Base-by-base conservation (phyloP, 2,888 invertebrate species). In the Laspeyria flexula region DNA sequence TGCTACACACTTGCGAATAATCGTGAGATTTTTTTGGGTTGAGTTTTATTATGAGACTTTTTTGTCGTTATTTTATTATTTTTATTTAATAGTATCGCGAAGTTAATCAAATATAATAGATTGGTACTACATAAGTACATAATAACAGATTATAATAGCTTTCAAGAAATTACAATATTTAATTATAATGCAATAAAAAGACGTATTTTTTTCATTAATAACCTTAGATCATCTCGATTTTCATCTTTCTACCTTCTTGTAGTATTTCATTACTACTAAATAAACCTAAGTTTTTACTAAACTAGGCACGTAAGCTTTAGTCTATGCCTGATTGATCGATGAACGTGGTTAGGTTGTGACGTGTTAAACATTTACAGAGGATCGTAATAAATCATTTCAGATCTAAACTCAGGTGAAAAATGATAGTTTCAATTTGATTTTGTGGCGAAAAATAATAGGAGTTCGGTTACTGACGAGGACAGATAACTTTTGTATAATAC, bases 321-420 rank as follows among this genome's bases (percentile, higher is more conserved):
- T 45, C 53, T 38, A 49, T 52, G 30, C 16, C 34, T 52, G 54
- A 66, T 56, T 66, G 68, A 68, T 68, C 57, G 63, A 60, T 64
- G 55, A 52, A 12, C 4, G 62, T 12, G 55, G 57, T 50, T 35
- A 51, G 50, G 39, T 45, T 52, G 11, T 66, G 68, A 56, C 64
- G 47, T 60, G 55, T 56, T 60, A 55, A 70, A 66, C 56, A 66
- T 70, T 66, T 55, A 60, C 71, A 45, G 51, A 47, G 0, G 45
- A 45, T 33, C 51, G 29, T 25, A 15, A 60, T 70, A 58, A 60
- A 68, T 68, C 52, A 66, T 53, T 51, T 56, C 27, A 25, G 21
- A n/a, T 50, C 41, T 41, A 50, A 47, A 63, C 39, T 47, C 44
- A 11, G 15, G 40, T 60, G 70, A 65, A 68, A 70, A 65, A 60